Base-by-base conservation (phyloP, 2,797 vertebrate genomes). In the Vireo griseus region DNA sequence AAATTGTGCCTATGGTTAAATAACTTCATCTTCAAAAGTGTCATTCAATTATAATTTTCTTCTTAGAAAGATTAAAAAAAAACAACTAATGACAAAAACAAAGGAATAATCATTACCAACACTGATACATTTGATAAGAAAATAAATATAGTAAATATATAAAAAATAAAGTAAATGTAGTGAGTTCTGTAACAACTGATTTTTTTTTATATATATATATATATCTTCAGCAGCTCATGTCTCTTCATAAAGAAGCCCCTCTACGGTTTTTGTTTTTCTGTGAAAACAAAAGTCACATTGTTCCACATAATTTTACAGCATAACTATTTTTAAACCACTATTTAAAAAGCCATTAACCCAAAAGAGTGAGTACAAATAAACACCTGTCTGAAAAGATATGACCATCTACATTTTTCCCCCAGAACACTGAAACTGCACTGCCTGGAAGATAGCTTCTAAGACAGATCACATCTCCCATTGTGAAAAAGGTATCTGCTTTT, bases 301-400 rank as follows among this genome's bases (percentile, higher is more conserved):
- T 61, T 67, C 26, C 20, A 18, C 40, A 69, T 65, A 5, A 33
- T 35, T 92, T 97, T 83, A 86, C 72, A 91, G 82, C n/a, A 11
- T 58, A 95, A 47, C 40, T 78, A 78, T 58, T 91, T 91, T 85
- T 59, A 97, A 88, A 83, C 62, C 63, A 42, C 59, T 82, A 69
- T 78, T 95, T 94, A 71, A 88, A 92, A 97, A 92, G 50, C 11
- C 47, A 84, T 55, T 91, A 92, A 57, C 26, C 82, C 74, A 84
- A 39, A 78, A 45, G 9, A 47, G 21, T 12, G 67, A 93, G 54
- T 79, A 76, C 66, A 95, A 95, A 85, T 65, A 35, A 35, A 59
- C 73, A 86, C 26, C 42, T 93, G 52, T 37, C 37, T 83, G 57
- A 88, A 90, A 54, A 76, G 58, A n/a, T 21, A 67, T 4, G 18